A percentile compares a stretch with the other conserved stretches of the same genome.
phyloP scores from a whole-genome alignment of 2,113 vertebrate genomes.

The Limanda limanda region DNA sequence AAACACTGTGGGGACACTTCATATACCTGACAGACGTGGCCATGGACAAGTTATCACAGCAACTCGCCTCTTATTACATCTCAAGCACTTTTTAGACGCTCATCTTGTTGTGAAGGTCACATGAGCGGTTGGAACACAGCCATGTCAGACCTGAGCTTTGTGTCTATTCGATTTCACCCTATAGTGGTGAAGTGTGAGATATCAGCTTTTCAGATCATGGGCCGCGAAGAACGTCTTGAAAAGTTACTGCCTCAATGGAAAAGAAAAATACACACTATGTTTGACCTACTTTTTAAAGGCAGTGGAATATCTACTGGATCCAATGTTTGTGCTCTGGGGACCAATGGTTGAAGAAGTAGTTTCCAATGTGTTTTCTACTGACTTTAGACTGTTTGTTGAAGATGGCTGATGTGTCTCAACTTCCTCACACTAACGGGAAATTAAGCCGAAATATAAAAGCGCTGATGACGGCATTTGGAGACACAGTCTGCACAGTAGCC shows the following conservation, averaged over 20 bases:
- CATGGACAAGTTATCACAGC: constrained; percentile 52
- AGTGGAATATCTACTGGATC: constrained; percentile 22
- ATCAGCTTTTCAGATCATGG: neutral
- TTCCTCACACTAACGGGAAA: too few relatives aligned
- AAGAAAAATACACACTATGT: neutral
- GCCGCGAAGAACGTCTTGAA: too few relatives aligned
- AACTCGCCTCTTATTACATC: constrained; percentile 56
- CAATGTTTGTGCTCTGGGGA: constrained; percentile 31
- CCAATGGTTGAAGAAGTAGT: constrained; percentile 41
- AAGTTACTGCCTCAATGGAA: constrained; percentile 11
- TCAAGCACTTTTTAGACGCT: constrained; percentile 36
- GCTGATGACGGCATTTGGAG: too few relatives aligned
- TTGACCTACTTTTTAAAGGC: too few relatives aligned
- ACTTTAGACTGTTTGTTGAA: too few relatives aligned
- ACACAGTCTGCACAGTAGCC: too few relatives aligned
- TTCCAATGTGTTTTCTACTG: constrained; percentile 45
- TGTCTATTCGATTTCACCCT: constrained; percentile 15
- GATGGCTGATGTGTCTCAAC: too few relatives aligned
- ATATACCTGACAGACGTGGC: constrained; percentile 58
- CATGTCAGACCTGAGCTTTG: constrained; percentile 15
- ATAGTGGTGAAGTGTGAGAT: neutral
- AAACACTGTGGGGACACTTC: constrained; percentile 55
- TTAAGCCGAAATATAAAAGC: too few relatives aligned
- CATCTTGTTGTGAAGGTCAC: constrained; percentile 64
- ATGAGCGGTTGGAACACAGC: constrained; percentile 38